Conservation (phyloP, 2,113 vertebrate species). For the Oriolus oriolus region DNA sequence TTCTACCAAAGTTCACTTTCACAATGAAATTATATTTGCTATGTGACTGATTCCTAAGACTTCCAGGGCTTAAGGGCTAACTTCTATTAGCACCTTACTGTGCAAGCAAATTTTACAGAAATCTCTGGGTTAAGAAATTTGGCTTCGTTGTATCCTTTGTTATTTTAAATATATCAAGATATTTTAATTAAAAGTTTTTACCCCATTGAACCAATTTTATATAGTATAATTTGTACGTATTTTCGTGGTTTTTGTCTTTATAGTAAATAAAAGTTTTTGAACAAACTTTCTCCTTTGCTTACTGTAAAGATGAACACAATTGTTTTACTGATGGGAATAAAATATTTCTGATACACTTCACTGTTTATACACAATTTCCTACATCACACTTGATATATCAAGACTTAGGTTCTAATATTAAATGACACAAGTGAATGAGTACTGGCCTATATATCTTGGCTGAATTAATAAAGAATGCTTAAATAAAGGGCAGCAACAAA, state of each 20-base stretch:
- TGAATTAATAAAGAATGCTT: not conserved
- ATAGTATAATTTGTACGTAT: slow-evolving; percentile 89
- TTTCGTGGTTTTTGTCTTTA: slow-evolving; percentile 89
- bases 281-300: slow-evolving; percentile 59
- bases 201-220: slow-evolving; percentile 89
- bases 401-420: not conserved
- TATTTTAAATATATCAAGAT: slow-evolving; percentile 89
- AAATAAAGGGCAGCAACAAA: not conserved
- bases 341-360: not conserved
- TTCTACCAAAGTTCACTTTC: slow-evolving; percentile 94
- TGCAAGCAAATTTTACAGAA: slow-evolving; percentile 85
- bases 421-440: not conserved
- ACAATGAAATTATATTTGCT: slow-evolving; percentile 85
- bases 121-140: slow-evolving; percentile 88
- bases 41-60: slow-evolving; percentile 86
- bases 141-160: slow-evolving; percentile 89
- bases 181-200: slow-evolving; percentile 93
- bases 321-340: not conserved
- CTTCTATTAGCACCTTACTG: slow-evolving; percentile 89
- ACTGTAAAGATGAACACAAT: not conserved
- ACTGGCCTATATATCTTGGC: not conserved
- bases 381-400: not conserved
- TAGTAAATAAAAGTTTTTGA: slow-evolving; percentile 89
- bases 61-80: slow-evolving; percentile 91
- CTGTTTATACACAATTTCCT: not conserved